phyloP scores from a whole-genome alignment of 2,797 vertebrate species.

The Streptopelia turtur region DNA sequence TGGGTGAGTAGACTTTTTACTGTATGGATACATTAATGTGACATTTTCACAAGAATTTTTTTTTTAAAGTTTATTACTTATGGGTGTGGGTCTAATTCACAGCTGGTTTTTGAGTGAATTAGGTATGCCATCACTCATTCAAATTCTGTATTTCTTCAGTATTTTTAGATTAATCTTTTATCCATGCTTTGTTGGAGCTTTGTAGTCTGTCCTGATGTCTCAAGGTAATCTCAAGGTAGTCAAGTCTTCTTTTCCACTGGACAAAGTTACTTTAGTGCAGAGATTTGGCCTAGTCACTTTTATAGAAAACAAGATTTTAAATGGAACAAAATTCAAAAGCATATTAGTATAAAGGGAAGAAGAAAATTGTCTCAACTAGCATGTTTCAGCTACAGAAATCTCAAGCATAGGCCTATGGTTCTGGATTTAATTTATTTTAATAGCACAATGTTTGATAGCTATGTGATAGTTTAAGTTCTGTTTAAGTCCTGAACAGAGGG shows the following conservation, averaged over 20 bases:
- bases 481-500: neutral
- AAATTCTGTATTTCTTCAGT: neutral
- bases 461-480: neutral
- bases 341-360: neutral
- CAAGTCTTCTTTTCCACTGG: neutral
- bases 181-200: neutral
- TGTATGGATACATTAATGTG: slow-evolving; percentile 51
- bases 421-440: slow-evolving; percentile 10
- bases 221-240: neutral
- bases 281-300: neutral
- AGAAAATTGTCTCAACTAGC: neutral
- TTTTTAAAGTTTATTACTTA: slow-evolving; percentile 37
- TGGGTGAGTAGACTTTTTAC: slow-evolving; percentile 62
- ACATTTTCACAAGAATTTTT: slow-evolving; percentile 56
- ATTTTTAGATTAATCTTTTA: slow-evolving; percentile 18
- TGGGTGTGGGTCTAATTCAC: slow-evolving; percentile 58
- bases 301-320: neutral
- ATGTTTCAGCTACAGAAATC: neutral
- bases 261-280: neutral
- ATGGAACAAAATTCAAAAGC: neutral
- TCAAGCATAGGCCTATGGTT: neutral
- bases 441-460: neutral
- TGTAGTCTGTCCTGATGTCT: neutral
- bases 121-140: slow-evolving; percentile 20
- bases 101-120: slow-evolving; percentile 43